These are phyloP conservation scores for Agonopterix subpropinquella DNA, from an alignment of 2,888 invertebrate species.

Conservation along the genomic window DNA sequence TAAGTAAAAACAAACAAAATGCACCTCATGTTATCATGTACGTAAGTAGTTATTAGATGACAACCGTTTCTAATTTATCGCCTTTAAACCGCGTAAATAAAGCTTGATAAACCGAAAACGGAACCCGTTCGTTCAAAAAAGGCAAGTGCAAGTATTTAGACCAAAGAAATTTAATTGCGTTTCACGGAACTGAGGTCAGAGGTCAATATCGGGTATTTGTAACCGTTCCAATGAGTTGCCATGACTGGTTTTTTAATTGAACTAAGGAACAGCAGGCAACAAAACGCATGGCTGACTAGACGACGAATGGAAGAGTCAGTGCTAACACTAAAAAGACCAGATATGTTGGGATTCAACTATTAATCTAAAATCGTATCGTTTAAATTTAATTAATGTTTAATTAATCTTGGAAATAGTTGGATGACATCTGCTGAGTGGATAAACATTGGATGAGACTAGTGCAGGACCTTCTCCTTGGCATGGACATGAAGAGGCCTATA, in stretches of 20 bases:
- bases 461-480: no score
- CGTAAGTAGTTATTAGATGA: neutral
- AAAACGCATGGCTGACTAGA: constrained; percentile 5
- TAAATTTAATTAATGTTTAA: no score
- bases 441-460: no score
- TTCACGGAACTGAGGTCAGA: constrained; percentile 47
- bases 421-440: no score
- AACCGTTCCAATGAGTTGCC: constrained; percentile 37
- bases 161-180: constrained; percentile 55
- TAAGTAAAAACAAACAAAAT: no score
- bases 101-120: constrained; percentile 26
- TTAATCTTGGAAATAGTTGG: no score
- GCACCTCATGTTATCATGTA: neutral
- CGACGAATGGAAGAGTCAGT: neutral
- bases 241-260: constrained; percentile 47
- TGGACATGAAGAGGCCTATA: no score
- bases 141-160: constrained; percentile 32
- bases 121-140: constrained; percentile 28
- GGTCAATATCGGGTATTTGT: constrained; percentile 41
- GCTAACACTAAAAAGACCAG: no score
- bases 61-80: constrained; percentile 7
- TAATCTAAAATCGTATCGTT: no score
- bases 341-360: no score
- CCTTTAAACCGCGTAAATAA: constrained; percentile 13
- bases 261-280: constrained; percentile 17